These are phyloP conservation scores for Pardosa pseudoannulata DNA, from an alignment of 2,888 invertebrate species.

Conservation along the genomic window DNA sequence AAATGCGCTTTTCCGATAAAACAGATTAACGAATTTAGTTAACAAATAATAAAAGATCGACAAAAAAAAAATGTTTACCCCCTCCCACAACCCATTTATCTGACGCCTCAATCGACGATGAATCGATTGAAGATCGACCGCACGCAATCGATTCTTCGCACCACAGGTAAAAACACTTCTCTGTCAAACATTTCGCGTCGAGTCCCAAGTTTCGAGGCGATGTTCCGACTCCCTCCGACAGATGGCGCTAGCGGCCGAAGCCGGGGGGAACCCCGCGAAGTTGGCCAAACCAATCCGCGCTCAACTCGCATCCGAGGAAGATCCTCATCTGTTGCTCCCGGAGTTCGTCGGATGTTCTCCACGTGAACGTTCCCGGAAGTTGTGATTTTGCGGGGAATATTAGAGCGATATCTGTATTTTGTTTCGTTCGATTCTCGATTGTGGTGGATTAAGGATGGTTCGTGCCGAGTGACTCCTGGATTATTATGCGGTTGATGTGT, in stretches of 20 bases:
- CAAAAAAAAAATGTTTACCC: neutral
- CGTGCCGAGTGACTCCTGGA: neutral
- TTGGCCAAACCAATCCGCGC: conserved; percentile 6
- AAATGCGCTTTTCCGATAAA: conserved; percentile 3
- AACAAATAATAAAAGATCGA: neutral
- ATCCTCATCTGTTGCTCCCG: conserved; percentile 11
- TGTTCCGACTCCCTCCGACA: neutral
- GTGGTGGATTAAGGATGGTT: neutral
- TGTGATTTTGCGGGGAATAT: neutral
- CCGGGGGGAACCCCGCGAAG: neutral
- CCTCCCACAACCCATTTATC: neutral
- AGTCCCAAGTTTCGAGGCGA: neutral
- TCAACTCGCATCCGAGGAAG: conserved; percentile 17
- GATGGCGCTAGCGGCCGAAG: neutral
- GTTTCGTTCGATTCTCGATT: too few species aligned
- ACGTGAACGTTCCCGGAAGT: conserved; percentile 16
- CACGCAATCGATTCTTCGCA: neutral
- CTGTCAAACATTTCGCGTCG: too few species aligned
- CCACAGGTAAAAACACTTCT: neutral
- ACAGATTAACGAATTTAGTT: conserved; percentile 9
- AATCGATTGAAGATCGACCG: neutral
- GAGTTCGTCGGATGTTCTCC: neutral
- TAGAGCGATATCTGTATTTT: too few species aligned
- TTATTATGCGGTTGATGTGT: neutral
- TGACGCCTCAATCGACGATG: neutral